A percentile compares a stretch with the other conserved stretches of the same genome.
phyloP scores from a whole-genome alignment of 2,797 vertebrate species.

The Chloroceryle amazona region DNA sequence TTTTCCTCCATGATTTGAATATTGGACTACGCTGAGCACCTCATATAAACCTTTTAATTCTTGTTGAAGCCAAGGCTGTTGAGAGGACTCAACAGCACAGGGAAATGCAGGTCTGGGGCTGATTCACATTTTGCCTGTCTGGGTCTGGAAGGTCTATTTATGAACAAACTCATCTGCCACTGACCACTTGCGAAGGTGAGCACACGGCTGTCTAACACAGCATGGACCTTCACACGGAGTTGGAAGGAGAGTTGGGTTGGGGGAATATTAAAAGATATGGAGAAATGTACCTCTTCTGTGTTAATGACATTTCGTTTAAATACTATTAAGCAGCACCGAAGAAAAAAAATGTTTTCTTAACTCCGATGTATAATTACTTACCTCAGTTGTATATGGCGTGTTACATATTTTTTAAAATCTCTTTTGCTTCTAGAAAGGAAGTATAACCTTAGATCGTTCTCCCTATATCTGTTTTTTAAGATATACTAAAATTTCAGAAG shows the following conservation, averaged over 20 bases:
- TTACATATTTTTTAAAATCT: neutral
- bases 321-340: neutral
- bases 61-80: neutral
- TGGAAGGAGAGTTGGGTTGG: fast-evolving
- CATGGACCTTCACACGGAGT: fast-evolving
- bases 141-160: neutral
- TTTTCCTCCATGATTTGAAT: neutral
- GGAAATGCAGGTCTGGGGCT: neutral
- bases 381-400: fast-evolving
- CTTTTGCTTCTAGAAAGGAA: neutral
- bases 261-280: neutral
- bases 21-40: neutral
- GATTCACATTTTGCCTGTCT: neutral
- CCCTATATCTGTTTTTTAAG: neutral
- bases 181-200: neutral
- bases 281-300: fast-evolving
- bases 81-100: neutral
- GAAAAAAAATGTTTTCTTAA: neutral
- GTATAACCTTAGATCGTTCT: neutral
- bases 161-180: neutral
- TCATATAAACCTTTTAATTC: neutral
- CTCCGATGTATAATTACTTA: neutral
- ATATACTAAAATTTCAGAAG: neutral
- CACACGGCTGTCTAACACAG: fast-evolving
- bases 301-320: neutral